Conservation (phyloP, 2,113 vertebrate genomes). For the Atlantisia rogersi region DNA sequence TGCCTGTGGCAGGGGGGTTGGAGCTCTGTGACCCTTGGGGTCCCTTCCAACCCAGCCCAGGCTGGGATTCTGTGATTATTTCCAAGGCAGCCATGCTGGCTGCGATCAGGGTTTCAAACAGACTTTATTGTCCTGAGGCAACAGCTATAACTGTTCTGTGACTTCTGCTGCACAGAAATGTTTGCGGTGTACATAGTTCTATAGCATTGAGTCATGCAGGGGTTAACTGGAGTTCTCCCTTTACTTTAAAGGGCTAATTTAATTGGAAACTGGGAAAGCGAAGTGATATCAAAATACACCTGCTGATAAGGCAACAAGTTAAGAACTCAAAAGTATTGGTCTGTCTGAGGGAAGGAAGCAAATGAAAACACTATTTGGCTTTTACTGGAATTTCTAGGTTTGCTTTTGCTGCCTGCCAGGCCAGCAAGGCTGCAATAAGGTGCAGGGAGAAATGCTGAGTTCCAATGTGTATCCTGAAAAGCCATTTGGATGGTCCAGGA, state of each 20-base stretch:
- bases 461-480: neutral
- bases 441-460: neutral
- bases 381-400: neutral
- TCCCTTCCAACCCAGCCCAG: too few species aligned
- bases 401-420: neutral
- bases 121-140: neutral
- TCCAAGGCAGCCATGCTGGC: neutral
- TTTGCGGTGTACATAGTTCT: neutral
- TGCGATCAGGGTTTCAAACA: neutral
- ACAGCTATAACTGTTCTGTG: neutral
- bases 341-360: neutral
- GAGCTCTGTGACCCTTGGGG: too few species aligned
- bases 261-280: neutral
- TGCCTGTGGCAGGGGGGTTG: too few species aligned
- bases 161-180: neutral
- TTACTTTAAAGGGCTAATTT: neutral
- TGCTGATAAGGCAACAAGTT: neutral
- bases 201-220: neutral
- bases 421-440: neutral
- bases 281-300: neutral
- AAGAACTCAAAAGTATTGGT: neutral
- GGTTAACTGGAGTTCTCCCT: neutral
- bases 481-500: neutral
- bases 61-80: too few species aligned
- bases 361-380: neutral